phyloP scores from a whole-genome alignment of 2,888 invertebrate species.

The Meiosimyza decipiens region DNA sequence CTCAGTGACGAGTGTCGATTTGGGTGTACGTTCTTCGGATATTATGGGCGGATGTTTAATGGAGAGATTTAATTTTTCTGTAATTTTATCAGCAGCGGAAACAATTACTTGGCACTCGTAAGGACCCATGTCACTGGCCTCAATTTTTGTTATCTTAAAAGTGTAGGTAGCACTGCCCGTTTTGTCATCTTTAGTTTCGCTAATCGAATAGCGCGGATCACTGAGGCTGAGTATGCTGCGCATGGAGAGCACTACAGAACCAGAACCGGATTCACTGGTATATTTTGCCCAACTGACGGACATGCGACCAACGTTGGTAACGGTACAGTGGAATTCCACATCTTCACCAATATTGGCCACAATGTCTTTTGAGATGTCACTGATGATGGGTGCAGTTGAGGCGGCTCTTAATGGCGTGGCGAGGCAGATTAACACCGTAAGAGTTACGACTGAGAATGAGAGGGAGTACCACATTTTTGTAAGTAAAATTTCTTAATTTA shows the following conservation, averaged over 20 bases:
- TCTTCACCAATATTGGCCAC: slow-evolving; percentile 62
- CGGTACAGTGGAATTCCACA: slow-evolving; percentile 63
- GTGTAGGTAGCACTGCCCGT: slow-evolving; percentile 57
- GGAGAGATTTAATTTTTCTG: slow-evolving; percentile 57
- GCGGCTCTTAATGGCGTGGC: slow-evolving; percentile 27
- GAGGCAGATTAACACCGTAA: slow-evolving; percentile 5
- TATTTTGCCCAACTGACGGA: slow-evolving; percentile 64
- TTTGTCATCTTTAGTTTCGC: slow-evolving; percentile 51
- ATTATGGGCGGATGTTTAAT: slow-evolving; percentile 64
- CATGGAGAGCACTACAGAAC: slow-evolving; percentile 61
- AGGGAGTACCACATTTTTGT: slow-evolving; percentile 7
- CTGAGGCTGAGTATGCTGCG: slow-evolving; percentile 58
- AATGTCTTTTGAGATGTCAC: slow-evolving; percentile 58
- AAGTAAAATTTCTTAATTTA: neutral
- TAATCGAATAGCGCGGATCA: slow-evolving; percentile 60
- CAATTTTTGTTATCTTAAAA: slow-evolving; percentile 60
- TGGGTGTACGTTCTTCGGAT: slow-evolving; percentile 56
- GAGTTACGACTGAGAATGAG: neutral
- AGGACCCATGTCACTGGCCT: slow-evolving; percentile 61
- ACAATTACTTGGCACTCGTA: slow-evolving; percentile 66
- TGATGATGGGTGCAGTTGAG: slow-evolving; percentile 54
- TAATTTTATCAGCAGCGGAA: slow-evolving; percentile 59
- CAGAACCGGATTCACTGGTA: slow-evolving; percentile 54
- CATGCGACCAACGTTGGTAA: slow-evolving; percentile 59
- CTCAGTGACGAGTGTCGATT: slow-evolving; percentile 57